Evolutionary conservation across 2,888 invertebrate species (phyloP), one percentile per base, ranked within the genome.

Genomic region (Blera fallax): DNA sequence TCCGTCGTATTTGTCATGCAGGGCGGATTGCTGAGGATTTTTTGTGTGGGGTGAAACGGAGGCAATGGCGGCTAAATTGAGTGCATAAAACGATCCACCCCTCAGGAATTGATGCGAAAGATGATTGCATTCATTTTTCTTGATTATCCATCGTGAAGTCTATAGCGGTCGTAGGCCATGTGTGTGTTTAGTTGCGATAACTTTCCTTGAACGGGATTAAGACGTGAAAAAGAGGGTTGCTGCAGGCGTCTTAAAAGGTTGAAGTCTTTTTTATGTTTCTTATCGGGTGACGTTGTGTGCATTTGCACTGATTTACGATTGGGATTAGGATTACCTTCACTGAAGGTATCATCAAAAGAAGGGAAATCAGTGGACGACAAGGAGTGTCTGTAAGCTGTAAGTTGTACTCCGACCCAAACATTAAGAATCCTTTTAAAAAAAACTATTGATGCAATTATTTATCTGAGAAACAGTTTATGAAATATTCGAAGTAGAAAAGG

Each of bases 81-180:
- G 64, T 72, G 72, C 79, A 79, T 78, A 56, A 64, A 76, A 32
- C 14, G 64, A 76, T 50, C 56, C 62, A 32, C 78, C 67, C 72
- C 37, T 54, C 14, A 40, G 67, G 60, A 78, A 83, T 54, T 78
- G 78, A 83, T 72, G 83, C 78, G 78, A 78, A 78, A 78, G 78
- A 83, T 83, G 60, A 78, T 78, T 78, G 78, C 65, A 83, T 37
- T 62, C 78, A 83, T 83, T 83, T 83, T 78, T 83, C 83, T 83
- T 83, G 83, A 78, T 83, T 78, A 78, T 78, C 62, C 83, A 62
- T 34, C 60, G 14, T 27, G 40, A 65, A 14, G 34, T 70, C 32
- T 73, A 29, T n/a, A 21, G 24, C 45, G 21, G 43, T 56, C 32
- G 37, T 48, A 24, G 50, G 54, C 21, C 54, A 40, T 78, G 67